Conservation (phyloP, 2,888 invertebrate species). For the Ommatoiulus sabulosus region DNA sequence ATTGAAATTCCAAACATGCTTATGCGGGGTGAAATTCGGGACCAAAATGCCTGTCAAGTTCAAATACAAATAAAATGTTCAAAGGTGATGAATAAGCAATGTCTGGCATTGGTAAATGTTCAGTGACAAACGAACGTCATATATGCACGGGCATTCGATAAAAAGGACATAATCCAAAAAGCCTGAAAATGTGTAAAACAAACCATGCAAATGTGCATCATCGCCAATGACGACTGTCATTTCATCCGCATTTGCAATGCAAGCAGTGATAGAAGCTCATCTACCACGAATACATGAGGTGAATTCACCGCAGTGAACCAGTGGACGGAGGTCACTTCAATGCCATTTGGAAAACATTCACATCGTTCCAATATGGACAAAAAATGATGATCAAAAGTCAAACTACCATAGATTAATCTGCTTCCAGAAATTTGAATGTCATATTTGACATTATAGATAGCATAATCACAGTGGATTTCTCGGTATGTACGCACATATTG, state of each 20-base stretch:
- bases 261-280: background rate
- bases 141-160: background rate
- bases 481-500: background rate
- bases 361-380: background rate
- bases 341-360: too few species aligned
- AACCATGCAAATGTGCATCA: background rate
- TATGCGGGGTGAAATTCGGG: background rate
- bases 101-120: background rate
- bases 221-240: background rate
- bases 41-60: background rate
- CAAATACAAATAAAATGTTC: background rate
- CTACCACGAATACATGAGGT: background rate
- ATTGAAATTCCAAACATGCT: background rate
- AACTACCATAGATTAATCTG: background rate
- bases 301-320: background rate
- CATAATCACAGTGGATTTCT: background rate
- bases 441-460: background rate
- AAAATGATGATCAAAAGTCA: background rate
- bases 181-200: background rate
- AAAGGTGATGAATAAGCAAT: background rate
- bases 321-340: too few species aligned
- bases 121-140: background rate
- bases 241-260: background rate
- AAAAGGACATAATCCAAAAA: background rate
- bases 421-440: background rate